Percentiles rank a stretch among this genome's conserved stretches.
phyloP scores from a whole-genome alignment of 2,113 vertebrate genomes.

The Cygnus atratus region DNA sequence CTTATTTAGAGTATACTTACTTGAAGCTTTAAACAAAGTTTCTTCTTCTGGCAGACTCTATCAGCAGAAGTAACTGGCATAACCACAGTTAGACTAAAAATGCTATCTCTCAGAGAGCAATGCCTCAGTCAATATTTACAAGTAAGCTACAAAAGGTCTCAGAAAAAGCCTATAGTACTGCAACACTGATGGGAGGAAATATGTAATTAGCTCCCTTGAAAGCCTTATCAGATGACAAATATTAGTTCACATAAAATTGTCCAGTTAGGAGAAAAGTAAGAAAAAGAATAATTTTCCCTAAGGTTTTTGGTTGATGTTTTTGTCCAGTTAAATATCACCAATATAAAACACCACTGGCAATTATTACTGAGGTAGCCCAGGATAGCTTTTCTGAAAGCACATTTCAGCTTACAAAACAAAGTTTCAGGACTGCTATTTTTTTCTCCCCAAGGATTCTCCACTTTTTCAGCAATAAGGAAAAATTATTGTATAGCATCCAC shows the following conservation, averaged over 20 bases:
- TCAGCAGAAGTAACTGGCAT: constrained; percentile 32
- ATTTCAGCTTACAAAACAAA: background rate
- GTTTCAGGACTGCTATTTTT: background rate
- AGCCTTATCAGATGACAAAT: constrained; percentile 59
- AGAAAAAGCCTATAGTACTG: constrained; percentile 21
- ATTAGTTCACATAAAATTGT: constrained; percentile 63
- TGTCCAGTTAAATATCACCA: constrained; percentile 38
- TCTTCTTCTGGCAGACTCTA: constrained; percentile 8
- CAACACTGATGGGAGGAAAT: constrained; percentile 25
- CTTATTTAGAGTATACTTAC: background rate
- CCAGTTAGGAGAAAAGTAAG: constrained; percentile 60
- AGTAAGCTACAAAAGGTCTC: constrained; percentile 32
- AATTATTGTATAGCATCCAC: background rate
- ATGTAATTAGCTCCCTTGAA: constrained; percentile 71
- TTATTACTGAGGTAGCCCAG: constrained; percentile 51
- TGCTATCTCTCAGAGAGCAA: constrained; percentile 46
- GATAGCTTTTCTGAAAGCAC: background rate
- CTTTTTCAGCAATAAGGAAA: too few species aligned
- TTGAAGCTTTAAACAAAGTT: background rate
- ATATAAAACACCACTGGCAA: constrained; percentile 29
- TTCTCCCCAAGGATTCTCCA: too few species aligned
- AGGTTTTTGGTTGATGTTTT: background rate
- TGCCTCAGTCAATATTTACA: constrained; percentile 65
- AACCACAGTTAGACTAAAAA: constrained; percentile 16
- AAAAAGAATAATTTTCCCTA: constrained; percentile 48